A percentile compares a stretch with the other conserved stretches of the same genome.
phyloP scores from a whole-genome alignment of 2,888 invertebrate genomes.

The Caenorhabditis panamensis region DNA sequence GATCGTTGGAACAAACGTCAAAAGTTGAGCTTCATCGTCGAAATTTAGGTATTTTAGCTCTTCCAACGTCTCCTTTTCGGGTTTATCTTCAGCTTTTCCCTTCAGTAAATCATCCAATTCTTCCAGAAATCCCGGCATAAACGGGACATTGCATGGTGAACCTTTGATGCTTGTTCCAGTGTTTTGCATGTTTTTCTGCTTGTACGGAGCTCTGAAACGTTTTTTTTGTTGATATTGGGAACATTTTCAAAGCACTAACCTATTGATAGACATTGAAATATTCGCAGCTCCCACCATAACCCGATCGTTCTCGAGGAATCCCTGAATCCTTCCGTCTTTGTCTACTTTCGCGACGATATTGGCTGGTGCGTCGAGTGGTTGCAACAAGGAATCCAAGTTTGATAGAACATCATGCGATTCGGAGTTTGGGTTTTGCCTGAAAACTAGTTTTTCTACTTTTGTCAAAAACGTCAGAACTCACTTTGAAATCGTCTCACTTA shows the following conservation, averaged over 20 bases:
- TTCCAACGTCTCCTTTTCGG: too few species aligned
- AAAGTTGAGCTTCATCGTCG: constrained; percentile 17
- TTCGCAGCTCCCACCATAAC: constrained; percentile 39
- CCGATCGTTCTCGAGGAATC: constrained; percentile 24
- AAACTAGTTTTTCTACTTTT: background rate
- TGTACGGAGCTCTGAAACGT: constrained; percentile 55
- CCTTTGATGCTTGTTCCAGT: constrained; percentile 65
- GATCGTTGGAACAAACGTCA: constrained; percentile 62
- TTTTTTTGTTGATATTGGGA: too few species aligned
- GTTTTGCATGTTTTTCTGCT: constrained; percentile 10
- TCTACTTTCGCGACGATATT: constrained; percentile 37
- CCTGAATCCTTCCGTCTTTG: constrained; percentile 39
- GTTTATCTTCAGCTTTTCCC: constrained; percentile 37
- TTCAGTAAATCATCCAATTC: constrained; percentile 33
- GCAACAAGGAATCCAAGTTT: constrained; percentile 35
- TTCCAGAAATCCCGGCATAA: constrained; percentile 61
- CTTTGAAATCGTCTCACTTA: constrained; percentile 28
- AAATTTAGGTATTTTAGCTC: constrained; percentile 30
- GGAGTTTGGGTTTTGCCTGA: constrained; percentile 36
- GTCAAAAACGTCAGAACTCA: background rate
- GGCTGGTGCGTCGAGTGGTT: constrained; percentile 39
- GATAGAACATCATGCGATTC: constrained; percentile 14
- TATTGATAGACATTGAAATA: constrained; percentile 66
- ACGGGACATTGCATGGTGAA: constrained; percentile 73
- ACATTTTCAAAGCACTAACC: constrained; percentile 10